Base-by-base conservation (phyloP, 1,140 invertebrate species). In the Drosophila biarmipes region DNA sequence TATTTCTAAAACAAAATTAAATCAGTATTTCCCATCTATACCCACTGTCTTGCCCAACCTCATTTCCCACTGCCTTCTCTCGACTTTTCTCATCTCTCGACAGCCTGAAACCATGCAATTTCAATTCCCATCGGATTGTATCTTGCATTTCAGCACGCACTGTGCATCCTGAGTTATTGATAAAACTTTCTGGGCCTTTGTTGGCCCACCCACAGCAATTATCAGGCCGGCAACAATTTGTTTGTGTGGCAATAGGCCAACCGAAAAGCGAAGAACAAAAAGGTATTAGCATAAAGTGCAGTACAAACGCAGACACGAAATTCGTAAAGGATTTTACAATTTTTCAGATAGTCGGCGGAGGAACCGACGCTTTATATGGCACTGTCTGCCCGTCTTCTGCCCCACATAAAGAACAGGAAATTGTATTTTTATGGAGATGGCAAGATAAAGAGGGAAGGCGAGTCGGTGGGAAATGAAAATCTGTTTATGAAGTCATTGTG, bases 401-500 rank as follows among this genome's bases (percentile, higher is more conserved):
- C 40, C 42, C 53, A 67, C 59, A 76, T 79, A 85, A 80, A 80
- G 67, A 58, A 80, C 59, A 74, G 80, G 80, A 80, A 85, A 85
- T 85, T 85, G 80, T 68, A 51, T 67, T 85, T 80, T 80, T 66
- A 67, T 24, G 55, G 17, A 68, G 54, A 54, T 29, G n/a, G 29
- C 31, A 5, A 35, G 46, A 67, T 37, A 45, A 17, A 35, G 11
- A 27, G 69, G 31, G 11, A 24, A 35, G 31, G 37, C 15, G 35
- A 57, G 49, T 35, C 34, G 54, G 43, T 62, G 75, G 64, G 62
- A 82, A 78, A 87, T 87, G 68, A 79, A 87, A 87, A 78, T 89
- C 66, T 82, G 84, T 79, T 87, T 87, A 87, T 87, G 76, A 87
- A 87, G 84, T 76, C 84, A 89, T 89, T 87, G 84, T 80, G 46